phyloP scores from a whole-genome alignment of 2,797 vertebrate species.

The Xerus rutilus region DNA sequence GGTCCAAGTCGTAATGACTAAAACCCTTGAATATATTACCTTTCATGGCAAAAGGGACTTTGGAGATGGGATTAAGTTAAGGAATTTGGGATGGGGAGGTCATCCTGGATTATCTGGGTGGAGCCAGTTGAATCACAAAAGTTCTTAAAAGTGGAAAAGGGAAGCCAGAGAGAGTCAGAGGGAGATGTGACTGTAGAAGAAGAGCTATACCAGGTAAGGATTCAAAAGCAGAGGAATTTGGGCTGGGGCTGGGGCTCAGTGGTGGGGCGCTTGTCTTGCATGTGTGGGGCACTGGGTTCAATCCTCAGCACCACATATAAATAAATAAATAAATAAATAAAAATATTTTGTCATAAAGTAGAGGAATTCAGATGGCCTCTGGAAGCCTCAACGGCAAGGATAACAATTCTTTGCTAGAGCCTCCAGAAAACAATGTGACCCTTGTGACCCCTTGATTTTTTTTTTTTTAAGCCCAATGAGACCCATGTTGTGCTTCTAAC shows the following conservation, averaged over 20 bases:
- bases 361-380: neutral
- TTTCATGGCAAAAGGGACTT: neutral
- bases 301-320: no score
- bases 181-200: neutral
- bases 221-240: neutral
- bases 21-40: neutral
- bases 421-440: neutral
- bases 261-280: no score
- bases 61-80: neutral
- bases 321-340: no score
- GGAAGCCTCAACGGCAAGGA: neutral
- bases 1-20: neutral
- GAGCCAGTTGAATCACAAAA: neutral
- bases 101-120: neutral
- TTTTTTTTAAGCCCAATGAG: no score
- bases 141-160: neutral
- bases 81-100: neutral
- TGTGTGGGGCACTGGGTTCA: no score
- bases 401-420: neutral
- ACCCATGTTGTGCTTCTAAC: neutral
- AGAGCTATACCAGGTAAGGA: neutral
- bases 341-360: no score
- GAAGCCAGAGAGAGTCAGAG: neutral
- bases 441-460: neutral
- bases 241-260: no score